Percentiles rank a stretch among this genome's conserved stretches.
Evolutionary conservation across 1,140 invertebrate genomes (phyloP).

Genomic region (Andricus grossulariae): DNA sequence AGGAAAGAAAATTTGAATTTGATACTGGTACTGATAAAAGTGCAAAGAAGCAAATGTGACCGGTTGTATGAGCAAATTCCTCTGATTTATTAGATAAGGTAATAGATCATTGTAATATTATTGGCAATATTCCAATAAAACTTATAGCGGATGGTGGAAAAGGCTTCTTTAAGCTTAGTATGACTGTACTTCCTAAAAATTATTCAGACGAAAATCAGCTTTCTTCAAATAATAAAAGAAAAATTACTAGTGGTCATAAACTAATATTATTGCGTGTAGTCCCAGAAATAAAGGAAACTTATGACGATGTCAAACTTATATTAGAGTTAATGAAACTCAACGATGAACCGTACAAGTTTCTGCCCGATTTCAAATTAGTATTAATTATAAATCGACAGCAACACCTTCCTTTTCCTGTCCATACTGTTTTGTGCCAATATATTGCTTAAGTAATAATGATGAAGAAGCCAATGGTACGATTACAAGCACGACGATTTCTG

Average conservation of each 20-base stretch:
- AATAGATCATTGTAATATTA: not conserved
- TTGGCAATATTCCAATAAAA: conserved; percentile 20
- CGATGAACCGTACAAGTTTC: not conserved
- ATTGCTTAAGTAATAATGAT: too few relatives aligned
- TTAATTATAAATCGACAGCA: not conserved
- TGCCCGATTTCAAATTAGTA: not conserved
- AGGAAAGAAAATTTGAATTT: too few relatives aligned
- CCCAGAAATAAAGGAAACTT: not conserved
- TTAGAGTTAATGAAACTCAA: not conserved
- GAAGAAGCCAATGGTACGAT: too few relatives aligned
- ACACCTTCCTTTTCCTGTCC: too few relatives aligned
- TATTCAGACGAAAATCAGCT: not conserved
- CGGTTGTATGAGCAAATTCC: not conserved
- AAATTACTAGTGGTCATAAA: not conserved
- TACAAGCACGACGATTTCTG: too few relatives aligned
- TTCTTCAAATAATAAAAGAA: not conserved
- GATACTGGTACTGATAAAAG: too few relatives aligned
- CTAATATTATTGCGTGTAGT: too few relatives aligned
- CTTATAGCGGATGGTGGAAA: conserved; percentile 26
- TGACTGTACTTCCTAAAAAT: too few relatives aligned
- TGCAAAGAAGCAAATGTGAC: too few relatives aligned
- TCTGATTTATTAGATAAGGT: too few relatives aligned
- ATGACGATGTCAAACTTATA: not conserved
- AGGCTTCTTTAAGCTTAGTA: conserved; percentile 31
- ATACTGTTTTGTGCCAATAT: too few relatives aligned